Evolutionary conservation across 1,140 invertebrate species (phyloP).

Genomic region (Macrotrachela quadricornifera): DNA sequence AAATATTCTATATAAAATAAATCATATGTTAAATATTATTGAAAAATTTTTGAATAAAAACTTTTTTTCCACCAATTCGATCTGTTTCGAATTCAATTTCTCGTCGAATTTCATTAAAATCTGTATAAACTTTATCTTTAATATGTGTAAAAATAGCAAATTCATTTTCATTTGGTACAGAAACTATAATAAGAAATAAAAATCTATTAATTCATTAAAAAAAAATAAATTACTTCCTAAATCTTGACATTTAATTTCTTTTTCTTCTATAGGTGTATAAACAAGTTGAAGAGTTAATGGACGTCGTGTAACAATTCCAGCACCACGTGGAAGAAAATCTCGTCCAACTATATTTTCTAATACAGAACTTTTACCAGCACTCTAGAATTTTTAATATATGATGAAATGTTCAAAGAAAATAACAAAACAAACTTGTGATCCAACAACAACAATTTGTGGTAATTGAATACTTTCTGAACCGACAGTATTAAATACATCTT

Average conservation of each 20-base stretch:
- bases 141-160: conserved; percentile 89
- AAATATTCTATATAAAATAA: conserved; percentile 46
- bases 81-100: conserved; percentile 86
- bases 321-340: conserved; percentile 84
- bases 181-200: no score
- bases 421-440: conserved; percentile 63
- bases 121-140: conserved; percentile 63
- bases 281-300: conserved; percentile 80
- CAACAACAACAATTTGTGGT: conserved; percentile 94
- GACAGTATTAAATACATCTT: conserved; percentile 99
- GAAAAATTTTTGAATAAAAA: no score
- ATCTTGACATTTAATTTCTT: conserved; percentile 30
- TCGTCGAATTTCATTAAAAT: conserved; percentile 63
- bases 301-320: conserved; percentile 83
- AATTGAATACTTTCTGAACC: conserved; percentile 88
- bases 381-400: conserved; percentile 38
- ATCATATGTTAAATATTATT: no score
- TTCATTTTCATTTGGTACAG: conserved; percentile 44
- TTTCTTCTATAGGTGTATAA: conserved; percentile 52
- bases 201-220: no score
- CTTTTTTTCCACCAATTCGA: conserved; percentile 72
- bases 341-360: conserved; percentile 87
- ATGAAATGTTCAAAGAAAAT: neutral
- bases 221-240: no score
- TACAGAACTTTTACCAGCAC: conserved; percentile 97